Evolutionary conservation across 2,888 invertebrate genomes (phyloP), one percentile per base, ranked within the genome.

Genomic region (Andrena flavipes): DNA sequence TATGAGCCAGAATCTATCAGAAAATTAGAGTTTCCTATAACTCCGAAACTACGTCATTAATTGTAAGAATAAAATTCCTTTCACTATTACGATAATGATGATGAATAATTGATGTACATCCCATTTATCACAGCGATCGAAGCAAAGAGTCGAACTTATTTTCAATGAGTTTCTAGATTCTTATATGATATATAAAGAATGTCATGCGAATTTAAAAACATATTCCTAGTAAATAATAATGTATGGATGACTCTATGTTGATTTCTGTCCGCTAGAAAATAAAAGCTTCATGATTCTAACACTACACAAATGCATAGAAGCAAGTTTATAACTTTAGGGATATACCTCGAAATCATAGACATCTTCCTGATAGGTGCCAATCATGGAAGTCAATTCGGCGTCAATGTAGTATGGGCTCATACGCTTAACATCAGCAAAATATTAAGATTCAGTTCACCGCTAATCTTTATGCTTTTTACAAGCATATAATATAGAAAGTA

Each of bases 321-420:
- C 88, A 54, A 77, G 78, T 84, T 86, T 86, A 85, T 63, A 88
- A 84, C 71, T 78, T 85, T 83, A 48, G 78, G 72, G 68, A 51
- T 82, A 63, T 93, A 93, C 94, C 93, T 94, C 93, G 85, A 90
- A 90, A 87, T 94, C 94, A 92, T 91, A 93, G 92, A 90, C 90
- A 90, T 94, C 95, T 92, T 96, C 96, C 95, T 95, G 95, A 92
- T 95, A 95, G 85, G 95, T 94, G 94, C 95, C 95, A 94, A 96
- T 95, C 96, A 97, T 96, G 94, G 96, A 96, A 94, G 96, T 96
- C 95, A 97, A 96, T 95, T 97, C 97, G 92, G 97, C 97, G 94
- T 97, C 97, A 96, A 97, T 96, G 96, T 96, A 97, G 96, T 97
- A 96, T 94, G 96, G 96, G 95, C 96, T 96, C 96, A 96, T 96